These are phyloP conservation scores for Pasiphila rectangulata DNA, from an alignment of 2,888 invertebrate species.

Conservation along the genomic window DNA sequence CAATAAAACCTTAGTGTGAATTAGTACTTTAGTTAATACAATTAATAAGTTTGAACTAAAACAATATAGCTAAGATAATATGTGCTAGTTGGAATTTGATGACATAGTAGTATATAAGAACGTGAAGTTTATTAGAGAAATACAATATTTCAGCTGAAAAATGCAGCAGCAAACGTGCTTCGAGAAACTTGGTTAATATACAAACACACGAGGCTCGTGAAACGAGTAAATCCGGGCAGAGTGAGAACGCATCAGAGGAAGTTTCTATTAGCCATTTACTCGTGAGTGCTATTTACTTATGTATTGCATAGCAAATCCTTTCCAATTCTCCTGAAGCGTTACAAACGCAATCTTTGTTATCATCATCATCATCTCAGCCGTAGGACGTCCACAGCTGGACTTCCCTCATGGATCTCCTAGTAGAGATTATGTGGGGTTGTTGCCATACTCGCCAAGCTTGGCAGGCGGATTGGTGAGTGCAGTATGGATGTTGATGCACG, in stretches of 20 bases:
- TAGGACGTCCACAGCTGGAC: too few species aligned
- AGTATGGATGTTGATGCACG: too few species aligned
- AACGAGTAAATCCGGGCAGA: conserved; percentile 96
- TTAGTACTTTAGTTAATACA: conserved; percentile 3
- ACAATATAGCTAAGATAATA: conserved; percentile 6
- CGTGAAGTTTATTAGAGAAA: conserved; percentile 6
- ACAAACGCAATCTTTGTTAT: too few species aligned
- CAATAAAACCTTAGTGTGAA: conserved; percentile 5
- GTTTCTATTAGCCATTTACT: conserved; percentile 99
- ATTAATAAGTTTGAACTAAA: conserved; percentile 3
- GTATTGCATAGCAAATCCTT: too few species aligned
- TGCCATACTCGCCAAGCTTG: too few species aligned
- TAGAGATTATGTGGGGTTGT: too few species aligned
- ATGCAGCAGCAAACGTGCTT: conserved; percentile 99
- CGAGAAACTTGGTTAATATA: conserved; percentile 99
- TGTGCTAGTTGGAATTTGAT: conserved; percentile 17
- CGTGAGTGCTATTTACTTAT: too few species aligned
- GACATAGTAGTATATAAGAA: background rate
- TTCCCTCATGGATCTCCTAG: too few species aligned
- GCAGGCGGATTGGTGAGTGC: too few species aligned
- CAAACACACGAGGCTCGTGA: conserved; percentile 99
- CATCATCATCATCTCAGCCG: too few species aligned
- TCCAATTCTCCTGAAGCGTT: too few species aligned
- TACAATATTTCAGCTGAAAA: conserved; percentile 92
- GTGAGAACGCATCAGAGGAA: conserved; percentile 99